Evolutionary conservation across 2,797 vertebrate species (phyloP).

Genomic region (Varecia variegata): DNA sequence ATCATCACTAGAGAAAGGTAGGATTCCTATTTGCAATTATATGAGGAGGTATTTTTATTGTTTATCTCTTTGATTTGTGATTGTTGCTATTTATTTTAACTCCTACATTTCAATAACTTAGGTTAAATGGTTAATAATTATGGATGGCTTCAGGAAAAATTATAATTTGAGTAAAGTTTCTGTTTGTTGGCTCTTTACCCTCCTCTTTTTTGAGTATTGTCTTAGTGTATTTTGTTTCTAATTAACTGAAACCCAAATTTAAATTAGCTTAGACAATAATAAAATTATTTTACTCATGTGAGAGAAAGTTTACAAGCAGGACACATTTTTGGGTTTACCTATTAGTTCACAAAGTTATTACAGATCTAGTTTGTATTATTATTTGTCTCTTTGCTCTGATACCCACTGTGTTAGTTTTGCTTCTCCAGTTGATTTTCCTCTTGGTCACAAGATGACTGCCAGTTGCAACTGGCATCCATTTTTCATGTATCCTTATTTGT

Average conservation of each 20-base stretch:
- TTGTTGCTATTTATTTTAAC: background rate
- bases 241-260: background rate
- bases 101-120: background rate
- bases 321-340: background rate
- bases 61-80: background rate
- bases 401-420: background rate
- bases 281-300: background rate
- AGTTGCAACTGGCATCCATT: background rate
- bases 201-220: background rate
- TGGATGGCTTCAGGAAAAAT: background rate
- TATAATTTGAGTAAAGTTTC: background rate
- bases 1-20: accelerated
- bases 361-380: background rate
- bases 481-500: background rate
- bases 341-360: background rate
- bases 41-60: background rate
- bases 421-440: background rate
- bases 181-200: background rate
- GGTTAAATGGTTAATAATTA: background rate
- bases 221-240: background rate
- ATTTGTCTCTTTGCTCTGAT: background rate
- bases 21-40: background rate
- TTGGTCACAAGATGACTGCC: background rate
- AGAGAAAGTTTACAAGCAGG: background rate
- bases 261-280: conserved; percentile 1